Evolutionary conservation across 1,140 invertebrate species (phyloP), one percentile per base, ranked within the genome.

Genomic region (Listronotus oregonensis): DNA sequence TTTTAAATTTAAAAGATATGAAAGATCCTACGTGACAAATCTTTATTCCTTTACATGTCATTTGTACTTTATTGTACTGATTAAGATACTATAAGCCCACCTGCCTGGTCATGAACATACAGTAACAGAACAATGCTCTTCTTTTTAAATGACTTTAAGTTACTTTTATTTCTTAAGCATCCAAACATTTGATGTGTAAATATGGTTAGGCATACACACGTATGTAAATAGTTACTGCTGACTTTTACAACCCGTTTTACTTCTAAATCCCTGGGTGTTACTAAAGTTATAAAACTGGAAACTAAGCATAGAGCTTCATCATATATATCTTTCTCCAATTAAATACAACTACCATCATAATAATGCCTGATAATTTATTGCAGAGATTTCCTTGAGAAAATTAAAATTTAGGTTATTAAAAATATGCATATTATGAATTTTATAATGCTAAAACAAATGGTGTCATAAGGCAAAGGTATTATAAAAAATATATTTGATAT

Each of bases 261-360:
- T 21, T 4, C 54, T 21, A 56, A 56, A 56, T 56, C 54, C 39
- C 54, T 31, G 11, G 32, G 54, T 54, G 32, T 54, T 54, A 54
- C 31, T 14, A 15, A 42, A 44, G 18, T 43, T 43, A 43, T 43
- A 56, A 42, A 43, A 31, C 12, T 43, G 11, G 37, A 5, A 27
- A 27, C 1, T 39, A 56, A 14, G 6, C 12, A 31, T 21, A 43
- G 43, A 15, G 43, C 17, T 43, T 27, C 8, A 44, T 39, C 39
- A 56, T 56, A 56, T 37, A 21, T 43, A 56, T 56, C 54, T 56
- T 43, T 56, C 31, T 34, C 54, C 43, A 37, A 42, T 39, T 55
- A 56, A 56, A 56, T 14, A 56, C 9, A 31, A 15, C 6, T 8
- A 12, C 2, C n/a, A 17, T 4, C 17, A 3, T 5, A 3, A 14